Base-by-base conservation (phyloP, 2,797 vertebrate species). In the Myotis pilosus region DNA sequence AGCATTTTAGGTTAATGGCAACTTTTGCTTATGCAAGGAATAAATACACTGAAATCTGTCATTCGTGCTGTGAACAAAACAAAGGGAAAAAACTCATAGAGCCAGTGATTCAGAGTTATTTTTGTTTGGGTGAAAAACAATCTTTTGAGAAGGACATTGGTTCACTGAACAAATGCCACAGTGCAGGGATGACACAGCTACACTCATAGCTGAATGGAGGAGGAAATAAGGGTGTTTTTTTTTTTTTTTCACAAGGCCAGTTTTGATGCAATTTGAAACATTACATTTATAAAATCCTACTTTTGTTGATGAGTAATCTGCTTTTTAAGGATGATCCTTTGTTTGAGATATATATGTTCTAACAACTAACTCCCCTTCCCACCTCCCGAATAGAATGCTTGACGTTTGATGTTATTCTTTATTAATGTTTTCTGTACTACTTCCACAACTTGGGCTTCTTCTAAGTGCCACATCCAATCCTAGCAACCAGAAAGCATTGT, bases 101-200 rank as follows among this genome's bases (percentile, higher is more conserved):
- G 93, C 64, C 30, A 10, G 8, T 98, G 97, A 98, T 94, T 98
- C 98, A 98, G 86, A 69, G 68, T 91, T 96, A 74, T 94, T 97
- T 93, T 96, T 96, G 92, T 86, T 68, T 25, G 80, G 89, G 3
- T 55, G 95, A 97, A 96, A 98, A 95, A 88, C 49, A 66, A 85
- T 91, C 41, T 92, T 85, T 80, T 55, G 91, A 96, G 96, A 97
- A 96, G 93, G 92, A 94, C 95, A 98, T 36, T 20, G 87, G 78
- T 94, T 95, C 94, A 92, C 11, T 69, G 91, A 96, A 81, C 62
- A 96, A 96, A 96, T 41, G 68, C 44, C 94, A 28, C 38, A 60
- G 2, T 81, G 86, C 90, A 49, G 41, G 55, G 87, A 93, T 97
- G 96, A 98, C 93, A 97, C 22, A 89, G 62, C 55, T 72, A 55